Base-by-base conservation (phyloP, 2,113 vertebrate species). In the Colossoma macropomum region DNA sequence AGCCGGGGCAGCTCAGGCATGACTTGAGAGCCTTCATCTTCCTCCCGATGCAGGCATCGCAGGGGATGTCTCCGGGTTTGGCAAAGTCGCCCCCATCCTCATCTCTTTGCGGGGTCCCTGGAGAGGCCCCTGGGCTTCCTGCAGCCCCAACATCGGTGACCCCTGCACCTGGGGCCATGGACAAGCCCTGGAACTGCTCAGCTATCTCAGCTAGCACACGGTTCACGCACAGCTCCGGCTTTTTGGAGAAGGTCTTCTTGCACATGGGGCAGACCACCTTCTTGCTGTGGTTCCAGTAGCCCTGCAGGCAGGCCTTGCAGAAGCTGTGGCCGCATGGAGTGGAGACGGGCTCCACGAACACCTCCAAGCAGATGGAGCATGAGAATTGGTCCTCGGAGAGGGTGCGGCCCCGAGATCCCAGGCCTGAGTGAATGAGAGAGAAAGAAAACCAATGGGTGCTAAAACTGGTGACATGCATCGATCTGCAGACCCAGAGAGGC, bases 251-350 rank as follows among this genome's bases (percentile, higher is more conserved):
- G 82, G 0, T 59, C 82, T 93, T 87, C 80, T 97, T 95, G 91
- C 98, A 99, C 86, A 95, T 91, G 0, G 97, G 98, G 82, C 98
- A 99, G 0, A 28, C 25, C 77, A 92, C 90, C 87, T 87, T 89
- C 75, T 92, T 89, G 62, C 90, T 86, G 83, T 91, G 89, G 87
- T 87, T 88, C 96, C 95, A 95, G 90, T 95, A 94, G 84, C 92
- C 84, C 73, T 87, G 60, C 84, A 99, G 95, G 88, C 98, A 99
- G 23, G 65, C 56, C 84, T 90, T 90, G 89, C 97, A 99, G 93
- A 97, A 99, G 89, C 93, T 98, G 93, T 99, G 98, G 8, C 97
- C 97, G 1, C 98, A 99, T 0, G 93, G 92, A 0, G 96, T 94
- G 8, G 96, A 97, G n/a, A 96, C 93, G 0, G 98, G 96, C 79